Base-by-base conservation (phyloP, 2,888 invertebrate genomes). In the Dryobota labecula region DNA sequence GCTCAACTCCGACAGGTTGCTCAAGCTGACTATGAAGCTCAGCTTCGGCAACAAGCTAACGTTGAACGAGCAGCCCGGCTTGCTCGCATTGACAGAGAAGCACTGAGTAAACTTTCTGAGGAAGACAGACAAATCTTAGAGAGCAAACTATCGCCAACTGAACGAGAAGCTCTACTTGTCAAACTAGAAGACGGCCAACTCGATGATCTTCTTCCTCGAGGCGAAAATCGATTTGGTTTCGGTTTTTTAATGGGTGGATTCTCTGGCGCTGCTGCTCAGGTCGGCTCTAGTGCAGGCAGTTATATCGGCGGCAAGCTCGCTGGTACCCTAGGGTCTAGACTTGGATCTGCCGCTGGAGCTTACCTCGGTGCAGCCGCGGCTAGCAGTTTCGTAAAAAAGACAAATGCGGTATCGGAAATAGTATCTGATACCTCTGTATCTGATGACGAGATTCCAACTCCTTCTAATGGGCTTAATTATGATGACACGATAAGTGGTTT, bases 321-420 rank as follows among this genome's bases (percentile, higher is more conserved):
- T 65, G 78, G 77, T 36, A 11, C 8, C 0, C 7, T 78, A 7
- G 77, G 77, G 2, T 61, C 78, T 43, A 65, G 57, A 20, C 61
- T 78, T 13, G 77, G 77, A 36, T 36, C 73, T n/a, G 78, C 78
- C 13, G 78, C 64, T 36, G 77, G 77, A 51, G 78, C 77, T 36
- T 78, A 78, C 53, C 60, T 78, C 2, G 73, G 73, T 2, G 73
- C 68, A 0, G 78, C 78, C 2, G 77, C 68, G 15, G 68, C 56
- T 7, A 68, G 41, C 61, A 67, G 33, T 5, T 64, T 72, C 2
- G 11, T 73, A 18, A 57, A 73, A 73, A 73, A 64, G 36, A 15
- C 27, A 30, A 24, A 4, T 8, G 8, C 2, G 2, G 15, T 9
- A 67, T 15, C 45, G 2, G 4, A 20, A 20, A 9, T 38, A 2